Conservation (phyloP, 2,888 invertebrate species). For the Gandaritis pyraliata region DNA sequence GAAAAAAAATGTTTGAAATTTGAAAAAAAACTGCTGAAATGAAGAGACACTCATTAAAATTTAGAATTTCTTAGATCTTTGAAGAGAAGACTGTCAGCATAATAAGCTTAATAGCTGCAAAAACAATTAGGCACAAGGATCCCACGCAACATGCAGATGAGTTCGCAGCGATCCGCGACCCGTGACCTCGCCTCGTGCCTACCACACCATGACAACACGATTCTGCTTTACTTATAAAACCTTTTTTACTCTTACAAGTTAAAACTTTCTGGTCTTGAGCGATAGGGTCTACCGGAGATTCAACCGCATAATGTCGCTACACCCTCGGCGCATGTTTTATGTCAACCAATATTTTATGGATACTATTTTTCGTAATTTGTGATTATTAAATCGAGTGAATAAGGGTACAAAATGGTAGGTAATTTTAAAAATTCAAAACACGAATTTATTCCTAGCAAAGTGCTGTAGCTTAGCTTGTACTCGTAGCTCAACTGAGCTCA, state of each 20-base stretch:
- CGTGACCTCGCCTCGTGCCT: slow-evolving; percentile 42
- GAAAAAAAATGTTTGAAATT: no score
- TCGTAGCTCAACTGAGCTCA: no score
- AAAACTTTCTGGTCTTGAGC: background rate
- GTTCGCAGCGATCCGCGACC: slow-evolving; percentile 38
- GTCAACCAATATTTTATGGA: no score
- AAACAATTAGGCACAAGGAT: slow-evolving; percentile 41
- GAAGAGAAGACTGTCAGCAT: slow-evolving; percentile 4
- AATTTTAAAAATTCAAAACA: no score
- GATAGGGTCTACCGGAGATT: background rate
- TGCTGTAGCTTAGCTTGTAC: no score
- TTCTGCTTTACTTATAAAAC: slow-evolving; percentile 23
- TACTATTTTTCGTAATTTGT: no score
- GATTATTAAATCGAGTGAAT: no score
- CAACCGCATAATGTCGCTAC: background rate
- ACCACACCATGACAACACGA: slow-evolving; percentile 39
- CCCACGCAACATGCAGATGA: slow-evolving; percentile 45
- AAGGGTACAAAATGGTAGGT: no score
- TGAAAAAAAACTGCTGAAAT: no score
- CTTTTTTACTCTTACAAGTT: background rate
- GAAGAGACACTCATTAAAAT: background rate
- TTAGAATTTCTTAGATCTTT: background rate
- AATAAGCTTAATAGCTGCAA: slow-evolving; percentile 36
- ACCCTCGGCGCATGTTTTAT: no score
- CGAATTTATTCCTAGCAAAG: no score